phyloP scores from a whole-genome alignment of 2,113 vertebrate genomes.

The Ginglymostoma cirratum region DNA sequence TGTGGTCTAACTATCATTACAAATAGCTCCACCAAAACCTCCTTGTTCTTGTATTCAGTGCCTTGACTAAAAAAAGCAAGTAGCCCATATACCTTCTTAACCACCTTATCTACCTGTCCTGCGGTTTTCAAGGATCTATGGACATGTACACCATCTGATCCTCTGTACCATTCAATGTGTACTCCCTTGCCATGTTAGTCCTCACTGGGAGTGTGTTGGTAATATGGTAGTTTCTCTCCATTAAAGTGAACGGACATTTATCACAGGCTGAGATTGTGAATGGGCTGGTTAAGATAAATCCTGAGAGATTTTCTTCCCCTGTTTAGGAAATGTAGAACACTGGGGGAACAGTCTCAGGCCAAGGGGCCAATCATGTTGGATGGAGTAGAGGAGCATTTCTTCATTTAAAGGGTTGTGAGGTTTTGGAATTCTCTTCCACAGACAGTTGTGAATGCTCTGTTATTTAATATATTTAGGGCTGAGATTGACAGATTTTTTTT shows the following conservation, averaged over 20 bases:
- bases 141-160: no score
- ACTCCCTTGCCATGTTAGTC: no score
- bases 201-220: neutral
- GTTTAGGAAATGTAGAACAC: neutral
- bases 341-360: neutral
- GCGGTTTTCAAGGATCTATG: no score
- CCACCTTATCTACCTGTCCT: no score
- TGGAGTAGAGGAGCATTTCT: neutral
- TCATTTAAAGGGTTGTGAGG: neutral
- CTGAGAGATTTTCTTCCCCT: neutral
- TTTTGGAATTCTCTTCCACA: neutral
- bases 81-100: no score
- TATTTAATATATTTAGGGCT: neutral
- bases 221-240: neutral
- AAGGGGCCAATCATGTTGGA: neutral
- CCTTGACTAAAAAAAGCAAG: no score
- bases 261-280: neutral
- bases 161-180: no score
- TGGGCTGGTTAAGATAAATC: neutral
- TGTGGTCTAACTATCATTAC: no score
- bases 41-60: no score
- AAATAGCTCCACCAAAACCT: no score
- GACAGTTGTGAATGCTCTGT: neutral
- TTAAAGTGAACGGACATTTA: neutral
- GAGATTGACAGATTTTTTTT: neutral